A percentile compares a stretch with the other conserved stretches of the same genome.
These are phyloP conservation scores for Hydrotaea cyrtoneurina DNA, from an alignment of 2,888 invertebrate genomes.

Conservation along the genomic window DNA sequence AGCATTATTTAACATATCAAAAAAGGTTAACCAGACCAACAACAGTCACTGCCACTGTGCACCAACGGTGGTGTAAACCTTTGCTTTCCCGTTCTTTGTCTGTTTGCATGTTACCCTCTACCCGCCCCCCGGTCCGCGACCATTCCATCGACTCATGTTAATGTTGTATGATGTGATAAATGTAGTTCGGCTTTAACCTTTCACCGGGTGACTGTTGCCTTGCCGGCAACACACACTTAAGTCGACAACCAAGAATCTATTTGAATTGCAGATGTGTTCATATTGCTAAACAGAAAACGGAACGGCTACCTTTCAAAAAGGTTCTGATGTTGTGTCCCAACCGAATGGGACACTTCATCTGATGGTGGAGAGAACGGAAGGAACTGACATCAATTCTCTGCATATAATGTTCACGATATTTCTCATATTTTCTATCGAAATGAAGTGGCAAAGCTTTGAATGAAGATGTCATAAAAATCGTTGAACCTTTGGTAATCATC, in stretches of 20 bases:
- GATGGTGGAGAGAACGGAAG: background rate
- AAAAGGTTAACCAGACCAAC: slow-evolving; percentile 54
- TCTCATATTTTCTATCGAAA: too few species aligned
- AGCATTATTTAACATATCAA: slow-evolving; percentile 55
- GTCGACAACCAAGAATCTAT: background rate
- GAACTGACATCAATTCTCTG: background rate
- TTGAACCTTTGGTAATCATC: background rate
- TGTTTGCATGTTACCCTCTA: background rate
- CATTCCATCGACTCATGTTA: slow-evolving; percentile 6
- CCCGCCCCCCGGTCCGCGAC: background rate
- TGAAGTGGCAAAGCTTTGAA: background rate
- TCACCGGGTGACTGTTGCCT: slow-evolving; percentile 14
- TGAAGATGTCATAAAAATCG: background rate
- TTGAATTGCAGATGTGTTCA: slow-evolving; percentile 24
- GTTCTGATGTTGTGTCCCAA: background rate
- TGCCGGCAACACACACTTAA: background rate
- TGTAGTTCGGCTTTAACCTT: slow-evolving; percentile 32
- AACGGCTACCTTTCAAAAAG: slow-evolving; percentile 1
- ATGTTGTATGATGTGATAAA: slow-evolving; percentile 37
- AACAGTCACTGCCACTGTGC: slow-evolving; percentile 16
- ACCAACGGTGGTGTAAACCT: background rate
- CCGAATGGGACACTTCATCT: background rate
- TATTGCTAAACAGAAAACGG: background rate
- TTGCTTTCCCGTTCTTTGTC: background rate
- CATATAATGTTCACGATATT: too few species aligned